Evolutionary conservation across 2,113 vertebrate genomes (phyloP).

Genomic region (Mellivora capensis): DNA sequence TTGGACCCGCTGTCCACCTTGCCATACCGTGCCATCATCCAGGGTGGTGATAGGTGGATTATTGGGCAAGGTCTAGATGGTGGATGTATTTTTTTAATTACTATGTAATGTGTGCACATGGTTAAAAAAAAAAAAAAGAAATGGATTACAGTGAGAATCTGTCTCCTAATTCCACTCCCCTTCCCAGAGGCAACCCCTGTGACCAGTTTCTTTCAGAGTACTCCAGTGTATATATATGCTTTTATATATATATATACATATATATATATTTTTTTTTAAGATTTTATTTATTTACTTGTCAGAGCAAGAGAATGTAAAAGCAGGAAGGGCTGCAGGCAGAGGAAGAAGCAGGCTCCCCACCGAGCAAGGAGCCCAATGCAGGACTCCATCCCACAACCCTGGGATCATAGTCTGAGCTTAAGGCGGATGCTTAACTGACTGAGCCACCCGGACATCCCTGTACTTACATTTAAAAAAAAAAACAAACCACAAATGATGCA

Average conservation of each 20-base stretch:
- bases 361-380: neutral
- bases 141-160: neutral
- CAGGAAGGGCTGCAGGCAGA: neutral
- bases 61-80: no score
- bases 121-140: neutral
- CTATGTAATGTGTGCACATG: neutral
- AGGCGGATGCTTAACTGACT: neutral
- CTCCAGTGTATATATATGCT: neutral
- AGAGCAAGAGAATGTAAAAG: neutral
- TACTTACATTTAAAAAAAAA: neutral
- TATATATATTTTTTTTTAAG: no score
- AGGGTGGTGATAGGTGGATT: neutral
- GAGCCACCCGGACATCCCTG: neutral
- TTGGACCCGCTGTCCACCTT: neutral
- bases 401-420: neutral
- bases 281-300: neutral
- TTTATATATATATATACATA: no score
- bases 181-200: neutral
- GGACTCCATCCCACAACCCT: neutral
- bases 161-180: neutral
- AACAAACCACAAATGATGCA: no score
- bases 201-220: neutral
- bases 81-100: neutral
- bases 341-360: neutral
- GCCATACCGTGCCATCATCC: accelerated